A percentile compares a stretch with the other conserved stretches of the same genome.
Evolutionary conservation across 2,113 vertebrate genomes (phyloP).

Genomic region (Rallus limicola): DNA sequence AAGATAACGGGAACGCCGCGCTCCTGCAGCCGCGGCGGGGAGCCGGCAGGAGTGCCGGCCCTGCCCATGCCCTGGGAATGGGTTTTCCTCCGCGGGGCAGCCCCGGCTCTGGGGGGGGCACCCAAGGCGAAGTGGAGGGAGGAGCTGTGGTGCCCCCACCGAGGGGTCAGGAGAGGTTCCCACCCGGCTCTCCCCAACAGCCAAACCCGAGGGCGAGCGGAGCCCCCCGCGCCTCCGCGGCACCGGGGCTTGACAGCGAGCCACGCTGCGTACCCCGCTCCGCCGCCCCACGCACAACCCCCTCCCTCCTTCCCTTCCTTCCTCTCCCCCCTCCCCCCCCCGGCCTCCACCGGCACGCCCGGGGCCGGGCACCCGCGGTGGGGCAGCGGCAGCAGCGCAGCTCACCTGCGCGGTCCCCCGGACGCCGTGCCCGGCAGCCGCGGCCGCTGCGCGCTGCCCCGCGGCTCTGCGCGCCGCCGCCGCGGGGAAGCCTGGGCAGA

Average conservation of each 20-base stretch:
- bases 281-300: neutral
- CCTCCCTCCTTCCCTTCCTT: too few species aligned
- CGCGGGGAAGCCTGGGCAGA: neutral
- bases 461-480: neutral
- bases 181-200: neutral
- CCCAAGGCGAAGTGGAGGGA: too few species aligned
- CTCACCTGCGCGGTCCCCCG: neutral
- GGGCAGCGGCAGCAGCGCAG: neutral
- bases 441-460: neutral
- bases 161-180: neutral
- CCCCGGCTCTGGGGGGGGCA: neutral
- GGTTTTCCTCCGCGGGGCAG: neutral
- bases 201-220: neutral
- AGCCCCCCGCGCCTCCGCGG: neutral
- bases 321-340: too few species aligned
- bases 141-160: too few species aligned
- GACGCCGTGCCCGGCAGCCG: neutral
- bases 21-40: neutral
- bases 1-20: neutral
- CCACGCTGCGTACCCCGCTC: neutral
- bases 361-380: neutral
- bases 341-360: neutral
- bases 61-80: neutral
- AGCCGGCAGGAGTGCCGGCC: neutral
- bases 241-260: neutral